Evolutionary conservation across 2,888 invertebrate genomes (phyloP), one percentile per base, ranked within the genome.

Genomic region (Meteorus cinctellus): DNA sequence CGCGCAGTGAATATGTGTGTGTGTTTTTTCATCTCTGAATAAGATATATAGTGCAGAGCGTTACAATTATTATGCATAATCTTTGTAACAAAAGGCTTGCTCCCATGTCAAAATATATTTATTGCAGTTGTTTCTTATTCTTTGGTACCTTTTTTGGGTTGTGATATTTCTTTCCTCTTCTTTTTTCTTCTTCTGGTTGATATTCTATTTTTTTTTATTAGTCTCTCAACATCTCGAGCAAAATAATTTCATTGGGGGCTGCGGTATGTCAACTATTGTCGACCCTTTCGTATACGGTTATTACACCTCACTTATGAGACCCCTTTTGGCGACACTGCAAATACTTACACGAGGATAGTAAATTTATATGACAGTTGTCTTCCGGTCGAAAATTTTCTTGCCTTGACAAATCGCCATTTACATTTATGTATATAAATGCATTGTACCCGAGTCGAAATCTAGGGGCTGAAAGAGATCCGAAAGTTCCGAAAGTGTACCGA

Each of bases 71-170:
- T 86, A 86, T 86, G 84, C 86, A 85, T 86, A 83, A 76, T 78
- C 76, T 55, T 55, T 78, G 77, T 76, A 79, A 80, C 83, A 74
- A 79, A 77, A 80, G 82, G 82, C 81, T 83, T 5, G 55, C 88
- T 88, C 88, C 88, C 89, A 86, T 89, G 89, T 89, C 89, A 89
- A 89, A 89, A 89, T 89, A 89, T 89, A 89, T 89, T 89, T 89
- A 89, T 89, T 89, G 85, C 88, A 82, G 77, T 81, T 82, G 80
- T 83, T 77, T 80, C 72, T 74, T 67, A 68, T 51, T 27, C 55
- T 34, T 63, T 65, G 74, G 68, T 60, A 72, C 76, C 41, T 73
- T 60, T 29, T 12, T 74, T 51, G 19, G 41, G 69, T 75, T 71
- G 10, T 63, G 19, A 65, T 63, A 48, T 63, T 72, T 10, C 4